These are phyloP conservation scores for Jordanella pulchra DNA, from an alignment of 2,797 vertebrate genomes.

Conservation along the genomic window DNA sequence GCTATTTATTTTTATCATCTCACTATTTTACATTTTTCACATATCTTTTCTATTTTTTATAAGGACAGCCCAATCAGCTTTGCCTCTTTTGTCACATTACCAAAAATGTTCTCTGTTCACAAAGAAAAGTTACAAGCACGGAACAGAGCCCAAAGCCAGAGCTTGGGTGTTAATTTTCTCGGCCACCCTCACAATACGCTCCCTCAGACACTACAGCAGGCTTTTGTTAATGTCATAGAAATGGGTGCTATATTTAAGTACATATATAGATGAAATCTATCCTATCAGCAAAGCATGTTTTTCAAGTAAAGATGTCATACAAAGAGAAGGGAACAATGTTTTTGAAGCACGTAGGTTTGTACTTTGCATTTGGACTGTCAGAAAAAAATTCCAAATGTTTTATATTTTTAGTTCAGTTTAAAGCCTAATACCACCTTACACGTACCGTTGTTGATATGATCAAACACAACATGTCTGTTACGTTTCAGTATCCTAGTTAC, in stretches of 20 bases:
- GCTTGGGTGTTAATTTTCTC: constrained; percentile 5
- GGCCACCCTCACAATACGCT: constrained; percentile 21
- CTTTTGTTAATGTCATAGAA: constrained; percentile 1
- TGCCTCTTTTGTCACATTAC: too few relatives aligned
- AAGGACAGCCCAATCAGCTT: constrained; percentile 40
- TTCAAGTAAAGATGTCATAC: constrained; percentile 5
- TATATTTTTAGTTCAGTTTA: not conserved
- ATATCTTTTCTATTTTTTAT: constrained; percentile 60
- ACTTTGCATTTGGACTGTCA: not conserved
- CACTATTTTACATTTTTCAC: constrained; percentile 64
- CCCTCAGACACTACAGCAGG: constrained; percentile 18
- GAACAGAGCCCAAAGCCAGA: too few relatives aligned
- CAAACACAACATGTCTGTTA: not conserved
- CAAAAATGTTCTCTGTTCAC: too few relatives aligned
- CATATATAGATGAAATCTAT: constrained; percentile 11
- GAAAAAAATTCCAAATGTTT: not conserved
- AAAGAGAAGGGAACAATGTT: constrained; percentile 8
- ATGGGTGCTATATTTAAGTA: not conserved
- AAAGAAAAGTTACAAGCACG: too few relatives aligned
- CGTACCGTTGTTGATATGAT: constrained; percentile 1
- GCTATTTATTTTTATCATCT: constrained; percentile 6
- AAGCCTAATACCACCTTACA: not conserved
- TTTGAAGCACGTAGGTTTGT: not conserved
- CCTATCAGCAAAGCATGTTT: constrained; percentile 12
- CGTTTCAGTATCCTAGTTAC: not conserved